phyloP scores from a whole-genome alignment of 2,113 vertebrate genomes.

The Rutilus rutilus region DNA sequence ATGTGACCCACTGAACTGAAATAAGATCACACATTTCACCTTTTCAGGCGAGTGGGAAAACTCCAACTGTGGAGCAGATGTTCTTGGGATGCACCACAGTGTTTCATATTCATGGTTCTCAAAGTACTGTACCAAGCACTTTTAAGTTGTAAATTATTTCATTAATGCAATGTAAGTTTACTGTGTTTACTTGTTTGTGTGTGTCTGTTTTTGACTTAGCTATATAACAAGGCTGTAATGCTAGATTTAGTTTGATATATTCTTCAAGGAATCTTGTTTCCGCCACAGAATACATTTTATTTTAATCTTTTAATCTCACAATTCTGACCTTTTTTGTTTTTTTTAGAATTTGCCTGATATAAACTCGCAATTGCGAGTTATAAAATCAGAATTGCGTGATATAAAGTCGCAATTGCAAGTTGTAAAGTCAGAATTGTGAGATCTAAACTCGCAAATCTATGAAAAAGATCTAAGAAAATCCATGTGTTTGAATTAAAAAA shows the following conservation, averaged over 20 bases:
- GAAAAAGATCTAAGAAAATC: too few relatives aligned
- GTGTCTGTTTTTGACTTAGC: not conserved
- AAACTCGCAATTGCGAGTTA: too few relatives aligned
- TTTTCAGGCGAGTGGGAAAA: constrained; percentile 21
- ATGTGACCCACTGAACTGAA: not conserved
- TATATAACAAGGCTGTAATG: not conserved
- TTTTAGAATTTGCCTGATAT: too few relatives aligned
- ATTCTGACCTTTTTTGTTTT: too few relatives aligned
- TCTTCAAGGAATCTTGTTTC: too few relatives aligned
- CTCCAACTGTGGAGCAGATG: not conserved
- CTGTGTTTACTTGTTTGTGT: not conserved
- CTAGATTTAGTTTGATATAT: not conserved
- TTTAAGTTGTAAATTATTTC: not conserved
- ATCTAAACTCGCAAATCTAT: too few relatives aligned
- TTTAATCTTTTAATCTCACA: too few relatives aligned
- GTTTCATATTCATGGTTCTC: constrained; percentile 1
- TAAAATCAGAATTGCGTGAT: too few relatives aligned
- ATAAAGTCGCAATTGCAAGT: too few relatives aligned
- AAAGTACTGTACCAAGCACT: not conserved
- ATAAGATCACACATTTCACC: constrained; percentile 4
- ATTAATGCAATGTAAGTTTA: not conserved
- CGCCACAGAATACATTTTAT: too few relatives aligned
- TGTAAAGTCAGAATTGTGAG: too few relatives aligned
- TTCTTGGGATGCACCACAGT: not conserved
- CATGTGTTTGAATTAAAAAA: too few relatives aligned